Evolutionary conservation across 92 coral and sea anemone genomes (phyloP), one percentile per base, ranked within the genome.

Genomic region (Epizoanthus fatuus): DNA sequence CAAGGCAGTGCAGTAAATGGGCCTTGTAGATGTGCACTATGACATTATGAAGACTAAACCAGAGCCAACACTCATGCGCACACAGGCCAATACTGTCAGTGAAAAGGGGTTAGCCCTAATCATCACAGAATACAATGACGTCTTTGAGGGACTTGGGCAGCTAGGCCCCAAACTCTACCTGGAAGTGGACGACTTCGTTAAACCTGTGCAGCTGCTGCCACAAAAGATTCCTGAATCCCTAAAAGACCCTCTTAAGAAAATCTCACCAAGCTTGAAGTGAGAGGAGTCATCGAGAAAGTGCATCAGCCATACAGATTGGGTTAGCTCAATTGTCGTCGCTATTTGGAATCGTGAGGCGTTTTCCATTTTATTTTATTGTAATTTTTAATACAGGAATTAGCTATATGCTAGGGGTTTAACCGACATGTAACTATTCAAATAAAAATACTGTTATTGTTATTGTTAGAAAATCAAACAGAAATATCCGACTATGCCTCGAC

Each of bases 1-100:
- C 16, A 59, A 55, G n/a, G 84, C 37, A 60, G 84, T 71, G 39
- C 72, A 79, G 32, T 71, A 62, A 44, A 79, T 79, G 84, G 72
- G 53, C 29, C 81, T 74, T 35, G 42, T 74, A 16, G 81, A 52
- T 32, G 67, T 74, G 58, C 56, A 51, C 44, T 74, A 74, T 52
- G 62, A 74, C 81, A 44, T 74, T 65, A 74, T 74, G 1, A 19
- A 37, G 8, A 17, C 25, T 4, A 45, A n/a, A 37, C 75, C 72
- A 67, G 42, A 72, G 59, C 55, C 12, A 14, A 72, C 78, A 20
- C 49, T 44, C 8, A 9, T 44, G 49, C 25, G 32, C 54, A 15
- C 49, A 72, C 19, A 44, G 7, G 40, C 62, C 6, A 45, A 74
- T 7, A 52, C 60, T 74, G 64, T 25, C 17, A 3, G 13, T 17